phyloP scores from a whole-genome alignment of 2,888 invertebrate genomes.

The Ophion ventricosus region DNA sequence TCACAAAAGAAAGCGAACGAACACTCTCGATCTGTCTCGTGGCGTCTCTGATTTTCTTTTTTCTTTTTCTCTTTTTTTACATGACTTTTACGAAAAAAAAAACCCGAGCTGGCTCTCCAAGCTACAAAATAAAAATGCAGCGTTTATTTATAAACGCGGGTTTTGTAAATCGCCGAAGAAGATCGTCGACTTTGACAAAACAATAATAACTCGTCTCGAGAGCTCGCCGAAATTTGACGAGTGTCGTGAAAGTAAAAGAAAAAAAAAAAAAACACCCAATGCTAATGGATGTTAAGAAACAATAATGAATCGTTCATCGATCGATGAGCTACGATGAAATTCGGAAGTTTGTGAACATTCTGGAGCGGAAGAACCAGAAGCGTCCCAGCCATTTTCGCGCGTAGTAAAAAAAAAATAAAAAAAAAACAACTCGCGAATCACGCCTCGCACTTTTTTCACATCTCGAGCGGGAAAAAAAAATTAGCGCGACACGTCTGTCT shows the following conservation, averaged over 20 bases:
- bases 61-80: slow-evolving; percentile 4
- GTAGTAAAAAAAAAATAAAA: slow-evolving; percentile 7
- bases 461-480: not conserved
- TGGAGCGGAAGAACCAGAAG: slow-evolving; percentile 14
- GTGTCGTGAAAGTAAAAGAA: not conserved
- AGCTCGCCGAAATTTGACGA: not conserved
- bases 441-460: slow-evolving; percentile 31
- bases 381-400: slow-evolving; percentile 31
- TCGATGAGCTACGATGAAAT: not conserved
- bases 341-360: slow-evolving; percentile 18
- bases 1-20: slow-evolving; percentile 22
- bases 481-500: not conserved
- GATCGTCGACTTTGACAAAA: not conserved
- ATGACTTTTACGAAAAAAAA: not conserved
- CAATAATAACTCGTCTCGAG: not conserved
- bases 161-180: not conserved
- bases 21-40: not conserved
- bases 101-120: not conserved
- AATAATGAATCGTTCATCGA: not conserved
- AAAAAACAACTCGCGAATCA: slow-evolving; percentile 21
- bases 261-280: not conserved
- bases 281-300: too few species aligned
- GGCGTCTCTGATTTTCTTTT: not conserved
- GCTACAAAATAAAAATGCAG: not conserved
- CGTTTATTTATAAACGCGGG: not conserved